These are phyloP conservation scores for Odontamblyopus rebecca DNA, from an alignment of 2,797 vertebrate species.

Conservation along the genomic window DNA sequence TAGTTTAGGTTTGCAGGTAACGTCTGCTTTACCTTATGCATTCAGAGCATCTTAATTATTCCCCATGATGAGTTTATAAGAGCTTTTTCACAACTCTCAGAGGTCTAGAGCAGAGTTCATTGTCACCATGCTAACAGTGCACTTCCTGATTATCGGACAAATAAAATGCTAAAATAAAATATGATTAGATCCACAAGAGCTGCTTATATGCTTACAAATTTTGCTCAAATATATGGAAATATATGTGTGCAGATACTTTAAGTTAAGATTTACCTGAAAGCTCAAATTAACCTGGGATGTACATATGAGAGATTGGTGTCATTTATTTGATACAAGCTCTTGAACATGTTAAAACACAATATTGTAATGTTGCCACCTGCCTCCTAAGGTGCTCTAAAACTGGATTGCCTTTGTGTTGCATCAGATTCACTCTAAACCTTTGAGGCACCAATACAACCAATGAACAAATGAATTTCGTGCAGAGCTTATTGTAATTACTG, in stretches of 20 bases:
- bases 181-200: no score
- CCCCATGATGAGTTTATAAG: not conserved
- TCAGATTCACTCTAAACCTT: constrained; percentile 3
- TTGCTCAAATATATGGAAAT: no score
- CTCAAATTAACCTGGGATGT: not conserved
- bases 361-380: not conserved
- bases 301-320: not conserved
- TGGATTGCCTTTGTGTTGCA: constrained; percentile 11
- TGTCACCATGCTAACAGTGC: no score
- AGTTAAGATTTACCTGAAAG: not conserved
- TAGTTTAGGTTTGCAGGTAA: no score
- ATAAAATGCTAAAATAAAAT: no score
- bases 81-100: no score
- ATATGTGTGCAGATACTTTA: no score
- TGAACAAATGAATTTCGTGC: constrained; percentile 23
- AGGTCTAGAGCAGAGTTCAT: no score
- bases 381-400: not conserved
- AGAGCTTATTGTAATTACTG: not conserved
- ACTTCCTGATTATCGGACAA: no score
- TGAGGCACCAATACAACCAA: not conserved
- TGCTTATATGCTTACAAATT: no score
- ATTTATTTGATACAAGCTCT: not conserved
- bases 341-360: not conserved
- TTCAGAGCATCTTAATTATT: no score
- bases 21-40: no score